Conservation (phyloP, 1,140 invertebrate species). For the Drosophila serrata region DNA sequence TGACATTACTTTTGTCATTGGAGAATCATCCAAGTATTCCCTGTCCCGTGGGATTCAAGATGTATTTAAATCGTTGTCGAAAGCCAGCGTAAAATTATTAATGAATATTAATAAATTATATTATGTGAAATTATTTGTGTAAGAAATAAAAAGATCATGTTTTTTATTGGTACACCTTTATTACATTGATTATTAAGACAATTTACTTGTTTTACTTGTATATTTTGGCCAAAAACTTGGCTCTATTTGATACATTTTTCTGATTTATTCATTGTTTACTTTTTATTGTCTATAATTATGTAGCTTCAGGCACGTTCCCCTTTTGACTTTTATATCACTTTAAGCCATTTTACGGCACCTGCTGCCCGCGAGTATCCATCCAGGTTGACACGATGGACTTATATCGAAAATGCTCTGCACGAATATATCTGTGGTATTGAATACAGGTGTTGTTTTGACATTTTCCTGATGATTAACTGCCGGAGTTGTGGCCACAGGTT, state of each 20-base stretch:
- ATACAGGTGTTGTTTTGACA: no score
- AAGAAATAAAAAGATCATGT: not conserved
- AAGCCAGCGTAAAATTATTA: conserved; percentile 6
- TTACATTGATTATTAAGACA: not conserved
- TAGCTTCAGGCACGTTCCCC: conserved; percentile 11
- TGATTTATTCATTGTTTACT: not conserved
- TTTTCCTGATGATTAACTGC: not conserved
- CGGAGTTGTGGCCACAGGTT: not conserved
- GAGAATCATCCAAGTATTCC: not conserved
- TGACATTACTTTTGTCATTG: not conserved
- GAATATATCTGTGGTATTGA: not conserved
- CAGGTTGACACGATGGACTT: not conserved
- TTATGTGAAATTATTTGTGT: not conserved
- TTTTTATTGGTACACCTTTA: not conserved
- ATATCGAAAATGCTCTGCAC: conserved; percentile 21
- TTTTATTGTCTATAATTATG: not conserved
- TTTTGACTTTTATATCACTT: not conserved
- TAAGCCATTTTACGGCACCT: conserved; percentile 8
- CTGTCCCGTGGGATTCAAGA: conserved; percentile 1
- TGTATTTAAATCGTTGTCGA: conserved; percentile 12
- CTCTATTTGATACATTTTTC: not conserved
- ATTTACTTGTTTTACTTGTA: not conserved
- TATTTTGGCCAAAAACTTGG: not conserved
- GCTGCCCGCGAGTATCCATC: not conserved
- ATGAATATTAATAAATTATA: not conserved